A percentile compares a stretch with the other conserved stretches of the same genome.
Conservation (phyloP, 2,797 vertebrate genomes). For the Trichosurus vulpecula region DNA sequence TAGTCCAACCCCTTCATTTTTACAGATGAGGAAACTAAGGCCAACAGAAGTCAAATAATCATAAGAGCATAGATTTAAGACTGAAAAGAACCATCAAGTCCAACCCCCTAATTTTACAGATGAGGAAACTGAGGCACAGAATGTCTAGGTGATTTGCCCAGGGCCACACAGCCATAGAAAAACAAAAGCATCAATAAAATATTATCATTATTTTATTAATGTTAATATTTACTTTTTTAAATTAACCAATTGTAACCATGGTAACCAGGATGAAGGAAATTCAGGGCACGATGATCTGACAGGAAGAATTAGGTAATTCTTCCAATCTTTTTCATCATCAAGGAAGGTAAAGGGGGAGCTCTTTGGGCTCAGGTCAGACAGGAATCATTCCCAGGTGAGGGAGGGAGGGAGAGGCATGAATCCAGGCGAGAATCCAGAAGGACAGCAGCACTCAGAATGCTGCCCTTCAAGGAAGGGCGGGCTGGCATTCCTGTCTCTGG, state of each 20-base stretch:
- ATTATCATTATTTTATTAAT: not conserved
- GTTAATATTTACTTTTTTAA: not conserved
- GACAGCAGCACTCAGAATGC: no score
- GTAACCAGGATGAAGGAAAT: not conserved
- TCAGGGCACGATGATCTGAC: not conserved
- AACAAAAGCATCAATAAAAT: not conserved
- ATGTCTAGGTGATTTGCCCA: not conserved
- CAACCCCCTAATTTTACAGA: not conserved
- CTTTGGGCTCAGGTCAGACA: not conserved
- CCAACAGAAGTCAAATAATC: not conserved
- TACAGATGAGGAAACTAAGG: not conserved
- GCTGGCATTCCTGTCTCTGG: not conserved
- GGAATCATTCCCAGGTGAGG: not conserved
- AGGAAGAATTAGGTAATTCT: not conserved
- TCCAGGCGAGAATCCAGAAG: not conserved
- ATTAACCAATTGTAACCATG: not conserved
- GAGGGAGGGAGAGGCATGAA: not conserved
- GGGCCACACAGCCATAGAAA: not conserved
- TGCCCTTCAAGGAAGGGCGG: not conserved
- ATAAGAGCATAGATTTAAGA: not conserved
- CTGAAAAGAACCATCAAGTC: not conserved
- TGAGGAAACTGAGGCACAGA: not conserved
- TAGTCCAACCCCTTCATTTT: not conserved
- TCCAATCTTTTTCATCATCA: not conserved
- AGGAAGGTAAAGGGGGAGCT: not conserved